Base-by-base conservation (phyloP, 2,113 vertebrate genomes). In the Festucalex cinctus region DNA sequence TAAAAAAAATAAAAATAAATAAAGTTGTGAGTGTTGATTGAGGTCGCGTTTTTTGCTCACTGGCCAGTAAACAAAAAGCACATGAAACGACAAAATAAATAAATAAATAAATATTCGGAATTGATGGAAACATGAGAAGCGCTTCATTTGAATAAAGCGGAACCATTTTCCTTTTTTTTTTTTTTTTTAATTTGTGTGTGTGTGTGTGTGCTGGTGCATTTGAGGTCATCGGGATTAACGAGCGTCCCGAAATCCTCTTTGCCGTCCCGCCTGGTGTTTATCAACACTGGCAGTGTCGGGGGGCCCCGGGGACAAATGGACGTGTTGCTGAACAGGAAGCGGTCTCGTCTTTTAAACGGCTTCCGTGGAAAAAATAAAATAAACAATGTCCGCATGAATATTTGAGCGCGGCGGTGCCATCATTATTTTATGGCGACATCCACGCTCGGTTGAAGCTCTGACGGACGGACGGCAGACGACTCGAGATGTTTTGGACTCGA, bases 171-270 rank as follows among this genome's bases (percentile, higher is more conserved):
- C 14, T 0, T 14, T 44, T 44, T 9, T 49, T 19, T 48, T 7
- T n/a, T n/a, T n/a, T n/a, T n/a, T n/a, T n/a, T n/a, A n/a, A n/a
- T n/a, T n/a, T n/a, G n/a, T n/a, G n/a, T n/a, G n/a, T n/a, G n/a
- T n/a, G n/a, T n/a, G n/a, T 1, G 6, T 22, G 48, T 8, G 59
- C n/a, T 73, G 73, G 84, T 71, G 77, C 79, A 46, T 82, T 76
- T 65, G 67, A 81, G 86, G 86, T 88, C 85, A 84, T 54, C 63
- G 17, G 77, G 81, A 86, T 85, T 82, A 86, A 81, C 73, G 36
- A 1, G 53, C 3, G 68, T 65, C 79, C 66, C 76, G n/a, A 81
- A 85, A 83, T 83, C 83, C 77, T 77, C 71, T 83, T 74, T 76
- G 69, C 69, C 1, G 70, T 4, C 70, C 20, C 75, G 69, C 75